Evolutionary conservation across 2,113 vertebrate species (phyloP).

Genomic region (Isurus oxyrinchus): DNA sequence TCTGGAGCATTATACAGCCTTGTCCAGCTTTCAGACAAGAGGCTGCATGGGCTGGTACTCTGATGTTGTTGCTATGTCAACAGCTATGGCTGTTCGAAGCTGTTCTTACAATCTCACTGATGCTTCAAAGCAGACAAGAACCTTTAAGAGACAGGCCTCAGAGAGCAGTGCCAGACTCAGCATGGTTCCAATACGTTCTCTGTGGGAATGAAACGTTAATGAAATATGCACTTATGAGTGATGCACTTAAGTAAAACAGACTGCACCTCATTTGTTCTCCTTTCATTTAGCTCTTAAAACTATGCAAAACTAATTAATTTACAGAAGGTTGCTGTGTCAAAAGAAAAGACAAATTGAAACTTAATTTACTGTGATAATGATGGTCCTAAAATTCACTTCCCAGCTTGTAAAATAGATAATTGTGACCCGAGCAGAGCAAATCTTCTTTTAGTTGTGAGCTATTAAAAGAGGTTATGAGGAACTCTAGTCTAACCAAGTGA

Average conservation of each 20-base stretch:
- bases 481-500: conserved; percentile 34
- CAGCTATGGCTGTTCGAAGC: not conserved
- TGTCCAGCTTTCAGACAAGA: not conserved
- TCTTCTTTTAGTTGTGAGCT: conserved; percentile 41
- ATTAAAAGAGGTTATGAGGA: conserved; percentile 41
- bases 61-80: conserved; percentile 11
- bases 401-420: conserved; percentile 41
- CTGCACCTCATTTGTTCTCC: conserved; percentile 45
- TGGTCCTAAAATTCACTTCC: conserved; percentile 38
- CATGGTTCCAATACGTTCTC: not conserved
- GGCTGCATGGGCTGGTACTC: not conserved
- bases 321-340: conserved; percentile 9
- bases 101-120: conserved; percentile 13
- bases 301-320: conserved; percentile 50
- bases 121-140: not conserved
- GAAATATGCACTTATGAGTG: conserved; percentile 25
- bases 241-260: conserved; percentile 38
- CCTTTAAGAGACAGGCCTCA: not conserved
- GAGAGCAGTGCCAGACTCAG: not conserved
- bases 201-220: not conserved
- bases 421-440: conserved; percentile 39
- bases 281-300: conserved; percentile 49
- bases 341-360: conserved; percentile 33
- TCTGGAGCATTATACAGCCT: not conserved
- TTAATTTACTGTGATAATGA: conserved; percentile 38